phyloP scores from a whole-genome alignment of 1,140 invertebrate genomes.

The Drosophila fuyamai region DNA sequence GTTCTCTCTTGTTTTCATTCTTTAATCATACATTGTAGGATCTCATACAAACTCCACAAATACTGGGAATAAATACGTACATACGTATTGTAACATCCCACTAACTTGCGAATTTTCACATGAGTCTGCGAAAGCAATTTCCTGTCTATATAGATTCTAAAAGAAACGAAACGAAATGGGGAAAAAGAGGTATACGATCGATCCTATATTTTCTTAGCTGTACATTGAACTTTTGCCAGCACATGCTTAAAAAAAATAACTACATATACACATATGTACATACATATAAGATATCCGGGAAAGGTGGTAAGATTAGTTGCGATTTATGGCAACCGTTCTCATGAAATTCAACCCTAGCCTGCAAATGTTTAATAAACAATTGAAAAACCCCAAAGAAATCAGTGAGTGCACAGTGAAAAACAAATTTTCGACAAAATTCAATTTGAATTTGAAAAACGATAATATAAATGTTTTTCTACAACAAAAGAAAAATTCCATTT shows the following conservation, averaged over 20 bases:
- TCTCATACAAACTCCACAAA: neutral
- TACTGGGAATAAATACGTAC: neutral
- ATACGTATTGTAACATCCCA: constrained; percentile 28
- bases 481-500: too few species aligned
- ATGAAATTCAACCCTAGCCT: constrained; percentile 60
- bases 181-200: neutral
- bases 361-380: constrained; percentile 66
- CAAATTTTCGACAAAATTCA: neutral
- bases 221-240: constrained; percentile 63
- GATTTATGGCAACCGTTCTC: constrained; percentile 64
- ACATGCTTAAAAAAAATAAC: constrained; percentile 8
- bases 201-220: constrained; percentile 41
- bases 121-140: constrained; percentile 57
- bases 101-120: constrained; percentile 66
- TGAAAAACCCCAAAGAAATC: constrained; percentile 36
- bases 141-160: constrained; percentile 12
- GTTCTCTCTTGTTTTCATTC: too few species aligned
- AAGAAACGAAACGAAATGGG: constrained; percentile 10
- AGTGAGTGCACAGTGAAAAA: neutral
- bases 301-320: constrained; percentile 36
- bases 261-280: neutral
- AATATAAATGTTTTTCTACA: too few species aligned
- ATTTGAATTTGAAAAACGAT: neutral
- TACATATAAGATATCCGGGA: neutral
- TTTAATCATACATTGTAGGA: neutral